These are phyloP conservation scores for Augochlorella aurata DNA, from an alignment of 2,888 invertebrate genomes.

Conservation along the genomic window DNA sequence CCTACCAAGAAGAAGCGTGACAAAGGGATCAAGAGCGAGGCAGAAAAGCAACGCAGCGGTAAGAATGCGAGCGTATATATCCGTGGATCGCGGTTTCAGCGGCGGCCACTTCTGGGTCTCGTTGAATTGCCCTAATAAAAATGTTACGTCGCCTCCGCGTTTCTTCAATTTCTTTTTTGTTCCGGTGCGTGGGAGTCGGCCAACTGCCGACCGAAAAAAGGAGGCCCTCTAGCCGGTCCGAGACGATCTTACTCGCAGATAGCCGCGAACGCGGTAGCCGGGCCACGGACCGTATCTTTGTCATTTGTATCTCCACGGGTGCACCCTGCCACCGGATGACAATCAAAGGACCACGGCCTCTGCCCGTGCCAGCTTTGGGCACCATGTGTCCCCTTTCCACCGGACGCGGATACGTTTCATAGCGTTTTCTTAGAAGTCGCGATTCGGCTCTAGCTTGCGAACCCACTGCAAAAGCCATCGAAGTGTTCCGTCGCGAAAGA, in stretches of 20 bases:
- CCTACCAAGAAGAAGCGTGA: neutral
- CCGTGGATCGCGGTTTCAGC: conserved; percentile 32
- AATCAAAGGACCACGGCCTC: conserved; percentile 61
- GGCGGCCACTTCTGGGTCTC: conserved; percentile 73
- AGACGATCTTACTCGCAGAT: conserved; percentile 71
- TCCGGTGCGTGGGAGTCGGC: conserved; percentile 60
- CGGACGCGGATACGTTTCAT: conserved; percentile 44
- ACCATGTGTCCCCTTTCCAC: conserved; percentile 39
- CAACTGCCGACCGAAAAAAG: conserved; percentile 52
- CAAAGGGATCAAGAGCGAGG: neutral
- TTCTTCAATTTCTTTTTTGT: conserved; percentile 37
- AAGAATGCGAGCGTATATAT: conserved; percentile 19
- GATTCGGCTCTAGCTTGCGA: neutral
- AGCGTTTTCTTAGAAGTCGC: conserved; percentile 43
- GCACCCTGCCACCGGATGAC: conserved; percentile 69
- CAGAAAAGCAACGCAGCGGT: neutral
- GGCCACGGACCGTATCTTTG: conserved; percentile 69
- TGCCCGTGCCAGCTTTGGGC: neutral
- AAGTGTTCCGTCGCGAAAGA: neutral
- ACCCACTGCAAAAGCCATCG: neutral
- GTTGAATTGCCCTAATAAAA: conserved; percentile 80
- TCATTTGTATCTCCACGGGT: conserved; percentile 76
- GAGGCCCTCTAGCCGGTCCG: conserved; percentile 38
- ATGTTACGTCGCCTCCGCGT: conserved; percentile 72
- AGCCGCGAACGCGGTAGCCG: conserved; percentile 75